A percentile compares a stretch with the other conserved stretches of the same genome.
Evolutionary conservation across 35 echinoderm and acorn worm species (phyloP).

Genomic region (Apostichopus japonicus): DNA sequence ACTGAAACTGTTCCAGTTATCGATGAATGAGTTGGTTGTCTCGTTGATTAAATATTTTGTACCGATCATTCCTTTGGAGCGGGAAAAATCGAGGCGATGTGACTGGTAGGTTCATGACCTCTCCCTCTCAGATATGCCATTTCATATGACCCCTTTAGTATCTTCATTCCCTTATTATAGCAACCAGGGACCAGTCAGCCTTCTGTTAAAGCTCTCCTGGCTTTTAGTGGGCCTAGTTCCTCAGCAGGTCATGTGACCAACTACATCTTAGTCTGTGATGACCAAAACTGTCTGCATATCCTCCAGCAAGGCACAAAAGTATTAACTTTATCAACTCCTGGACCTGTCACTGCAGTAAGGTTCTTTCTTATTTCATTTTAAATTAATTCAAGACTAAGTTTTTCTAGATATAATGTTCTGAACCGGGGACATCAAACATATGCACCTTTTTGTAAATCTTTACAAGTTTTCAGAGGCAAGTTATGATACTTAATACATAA

Average conservation of each 20-base stretch:
- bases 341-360: slow-evolving; percentile 86
- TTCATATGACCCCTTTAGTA: too few relatives aligned
- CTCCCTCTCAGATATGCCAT: too few relatives aligned
- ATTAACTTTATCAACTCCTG: slow-evolving; percentile 57
- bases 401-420: background rate
- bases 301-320: slow-evolving; percentile 93
- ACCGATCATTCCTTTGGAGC: too few relatives aligned
- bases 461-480: too few relatives aligned
- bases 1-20: background rate
- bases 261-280: slow-evolving; percentile 88
- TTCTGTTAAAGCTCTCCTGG: slow-evolving; percentile 61
- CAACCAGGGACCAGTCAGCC: slow-evolving; percentile 43
- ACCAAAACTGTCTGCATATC: slow-evolving; percentile 77
- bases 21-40: too few relatives aligned
- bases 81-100: too few relatives aligned
- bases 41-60: too few relatives aligned
- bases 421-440: background rate
- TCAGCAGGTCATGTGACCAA: slow-evolving; percentile 81
- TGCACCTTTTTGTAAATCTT: background rate
- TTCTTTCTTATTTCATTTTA: background rate
- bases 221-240: slow-evolving; percentile 65
- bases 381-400: background rate
- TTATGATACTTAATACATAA: too few relatives aligned
- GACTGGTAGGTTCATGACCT: too few relatives aligned
- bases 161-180: background rate